Evolutionary conservation across 1,140 invertebrate genomes (phyloP), one percentile per base, ranked within the genome.

Genomic region (Caerostris extrusa): DNA sequence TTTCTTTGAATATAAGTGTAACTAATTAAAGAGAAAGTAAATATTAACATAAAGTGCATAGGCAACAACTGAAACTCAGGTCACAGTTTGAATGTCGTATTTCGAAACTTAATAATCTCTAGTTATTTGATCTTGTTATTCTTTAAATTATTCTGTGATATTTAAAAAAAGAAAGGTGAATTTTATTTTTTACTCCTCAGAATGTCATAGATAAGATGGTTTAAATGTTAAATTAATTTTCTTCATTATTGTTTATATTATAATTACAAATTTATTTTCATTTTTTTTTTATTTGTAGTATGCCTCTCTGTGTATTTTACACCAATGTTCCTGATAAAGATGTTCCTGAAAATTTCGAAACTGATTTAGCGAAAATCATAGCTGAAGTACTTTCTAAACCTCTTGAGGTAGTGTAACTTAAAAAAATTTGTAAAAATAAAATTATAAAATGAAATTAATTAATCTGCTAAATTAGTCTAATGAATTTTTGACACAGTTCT

Each of bases 231-330:
- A 64, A 64, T 64, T 64, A 12, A 64, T 64, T 64, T 64, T 10
- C 17, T 64, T 17, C 10, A 3, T 1, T 17, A 2, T 64, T 14
- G 17, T 67, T 17, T 14, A 14, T 67, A 6, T 67, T 5, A 17
- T 5, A 67, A 64, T 17, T 10, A 3, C 10, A 17, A 64, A 3
- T 64, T 17, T 64, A 10, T 14, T 64, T 64, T 82, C 8, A 67
- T 91, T 61, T 83, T 61, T 50, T 7, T 83, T 34, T 82, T 61
- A 17, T 34, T 34, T 34, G 34, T 7, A 94, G 34, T 50, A 94
- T 94, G 93, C 93, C 93, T 64, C 14, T 94, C 6, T 90, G 93
- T 69, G 81, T 71, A 17, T 94, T 94, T 58, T 90, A 90, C 19
- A 94, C 93, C 5, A 94, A 94, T 85, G 71, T 94, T 57, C 81